Evolutionary conservation across 2,797 vertebrate genomes (phyloP).

Genomic region (Atherinosoma microstoma): DNA sequence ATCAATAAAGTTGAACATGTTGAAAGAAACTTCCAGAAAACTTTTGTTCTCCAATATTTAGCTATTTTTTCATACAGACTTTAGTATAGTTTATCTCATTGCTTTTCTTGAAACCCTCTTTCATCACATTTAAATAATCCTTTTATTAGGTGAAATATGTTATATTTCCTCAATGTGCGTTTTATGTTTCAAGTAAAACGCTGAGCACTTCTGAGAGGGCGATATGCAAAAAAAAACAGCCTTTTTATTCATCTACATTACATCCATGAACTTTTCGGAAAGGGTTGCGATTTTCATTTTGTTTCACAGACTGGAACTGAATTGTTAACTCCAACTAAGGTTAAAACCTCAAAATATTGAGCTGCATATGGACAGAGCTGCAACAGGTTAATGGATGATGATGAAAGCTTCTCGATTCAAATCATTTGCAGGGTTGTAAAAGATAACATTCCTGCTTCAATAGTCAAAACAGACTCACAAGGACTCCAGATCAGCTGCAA

Average conservation of each 20-base stretch:
- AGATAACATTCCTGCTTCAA: neutral
- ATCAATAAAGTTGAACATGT: neutral
- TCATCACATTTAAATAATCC: neutral
- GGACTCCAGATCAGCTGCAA: neutral
- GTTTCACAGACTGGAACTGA: neutral
- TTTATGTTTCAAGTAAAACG: neutral
- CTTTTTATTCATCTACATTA: neutral
- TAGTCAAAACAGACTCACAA: neutral
- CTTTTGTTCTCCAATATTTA: neutral
- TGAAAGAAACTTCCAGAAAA: neutral
- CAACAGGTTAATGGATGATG: neutral
- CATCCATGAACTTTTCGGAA: neutral
- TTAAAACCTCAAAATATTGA: neutral
- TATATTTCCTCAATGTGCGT: neutral
- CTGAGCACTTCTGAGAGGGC: neutral
- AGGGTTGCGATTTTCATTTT: neutral
- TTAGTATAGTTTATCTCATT: too few relatives aligned
- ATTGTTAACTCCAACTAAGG: constrained; percentile 3
- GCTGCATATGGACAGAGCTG: too few relatives aligned
- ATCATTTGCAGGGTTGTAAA: neutral
- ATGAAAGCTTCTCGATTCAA: neutral
- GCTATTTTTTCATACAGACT: too few relatives aligned
- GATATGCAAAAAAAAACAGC: neutral
- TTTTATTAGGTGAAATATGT: neutral
- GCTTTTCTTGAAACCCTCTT: too few relatives aligned